phyloP scores from a whole-genome alignment of 2,797 vertebrate species.

The Tragelaphus eurycerus region DNA sequence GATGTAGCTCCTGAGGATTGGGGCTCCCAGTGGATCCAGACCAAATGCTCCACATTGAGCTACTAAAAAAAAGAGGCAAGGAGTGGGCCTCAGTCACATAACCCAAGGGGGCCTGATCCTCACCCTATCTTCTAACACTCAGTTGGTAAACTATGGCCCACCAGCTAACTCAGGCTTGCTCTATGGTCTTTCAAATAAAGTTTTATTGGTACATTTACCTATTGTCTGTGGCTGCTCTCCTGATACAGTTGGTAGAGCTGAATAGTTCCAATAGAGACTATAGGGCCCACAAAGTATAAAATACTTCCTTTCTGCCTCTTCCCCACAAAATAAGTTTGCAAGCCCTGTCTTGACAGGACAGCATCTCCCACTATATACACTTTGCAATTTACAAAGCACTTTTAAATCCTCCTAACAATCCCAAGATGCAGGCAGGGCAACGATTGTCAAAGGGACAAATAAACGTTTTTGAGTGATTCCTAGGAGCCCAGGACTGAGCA shows the following conservation, averaged over 20 bases:
- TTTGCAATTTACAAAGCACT: background rate
- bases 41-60: background rate
- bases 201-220: background rate
- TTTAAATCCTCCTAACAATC: background rate
- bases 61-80: background rate
- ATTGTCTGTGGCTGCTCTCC: background rate
- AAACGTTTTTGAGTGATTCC: accelerated
- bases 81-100: background rate
- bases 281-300: background rate
- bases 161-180: background rate
- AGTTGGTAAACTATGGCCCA: background rate
- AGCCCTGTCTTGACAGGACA: background rate
- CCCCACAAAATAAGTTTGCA: background rate
- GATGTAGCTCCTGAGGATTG: background rate
- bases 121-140: background rate
- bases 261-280: background rate
- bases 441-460: background rate
- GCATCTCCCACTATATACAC: accelerated
- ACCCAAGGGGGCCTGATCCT: no score
- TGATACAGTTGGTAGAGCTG: background rate
- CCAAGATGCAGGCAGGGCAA: background rate
- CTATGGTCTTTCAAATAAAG: background rate
- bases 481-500: background rate
- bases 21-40: background rate
- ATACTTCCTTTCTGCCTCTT: background rate